phyloP scores from a whole-genome alignment of 2,113 vertebrate genomes.

The Alosa alosa region DNA sequence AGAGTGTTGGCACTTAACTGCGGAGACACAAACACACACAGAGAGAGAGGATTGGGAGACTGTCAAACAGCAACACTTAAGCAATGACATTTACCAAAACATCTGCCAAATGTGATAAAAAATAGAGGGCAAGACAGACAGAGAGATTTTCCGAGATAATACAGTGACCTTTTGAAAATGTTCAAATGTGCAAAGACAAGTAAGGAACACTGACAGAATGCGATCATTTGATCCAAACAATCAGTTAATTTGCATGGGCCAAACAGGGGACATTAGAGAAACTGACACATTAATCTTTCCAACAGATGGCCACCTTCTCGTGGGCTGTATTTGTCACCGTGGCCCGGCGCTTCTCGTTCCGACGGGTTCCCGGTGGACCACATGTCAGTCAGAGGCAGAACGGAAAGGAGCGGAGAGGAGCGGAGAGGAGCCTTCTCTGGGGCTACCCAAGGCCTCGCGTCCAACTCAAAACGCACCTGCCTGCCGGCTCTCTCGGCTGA shows the following conservation, averaged over 20 bases:
- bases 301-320: background rate
- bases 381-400: background rate
- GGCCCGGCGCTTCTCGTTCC: background rate
- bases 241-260: background rate
- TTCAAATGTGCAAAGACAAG: background rate
- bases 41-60: background rate
- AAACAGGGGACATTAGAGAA: background rate
- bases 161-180: background rate
- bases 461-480: background rate
- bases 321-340: background rate
- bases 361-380: background rate
- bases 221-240: background rate
- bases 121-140: background rate
- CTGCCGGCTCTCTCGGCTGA: background rate
- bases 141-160: background rate
- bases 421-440: background rate
- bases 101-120: background rate
- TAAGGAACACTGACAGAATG: background rate
- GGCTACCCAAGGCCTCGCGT: slow-evolving; percentile 1
- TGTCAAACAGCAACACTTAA: background rate
- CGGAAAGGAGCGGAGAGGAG: no score
- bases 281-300: background rate
- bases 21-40: slow-evolving; percentile 14
- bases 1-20: slow-evolving; percentile 89
- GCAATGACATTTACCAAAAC: slow-evolving; percentile 8